A percentile compares a stretch with the other conserved stretches of the same genome.
Conservation (phyloP, 2,113 vertebrate species). For the Hemichromis elongatus region DNA sequence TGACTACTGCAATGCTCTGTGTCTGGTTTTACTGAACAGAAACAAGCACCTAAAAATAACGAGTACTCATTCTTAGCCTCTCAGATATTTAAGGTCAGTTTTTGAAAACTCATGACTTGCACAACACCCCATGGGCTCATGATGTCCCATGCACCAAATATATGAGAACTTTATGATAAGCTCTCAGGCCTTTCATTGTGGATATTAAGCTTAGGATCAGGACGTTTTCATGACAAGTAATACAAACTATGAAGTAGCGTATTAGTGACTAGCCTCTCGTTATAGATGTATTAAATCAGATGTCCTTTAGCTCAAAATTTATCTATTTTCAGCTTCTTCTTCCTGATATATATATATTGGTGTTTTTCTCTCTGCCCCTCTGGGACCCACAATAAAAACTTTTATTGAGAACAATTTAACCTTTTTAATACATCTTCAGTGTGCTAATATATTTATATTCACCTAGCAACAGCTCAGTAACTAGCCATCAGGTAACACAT, state of each 20-base stretch:
- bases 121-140: background rate
- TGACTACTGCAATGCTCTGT: background rate
- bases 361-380: background rate
- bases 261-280: background rate
- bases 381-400: background rate
- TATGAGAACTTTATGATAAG: background rate
- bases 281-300: background rate
- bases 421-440: no score
- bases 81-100: background rate
- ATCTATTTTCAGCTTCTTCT: background rate
- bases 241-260: background rate
- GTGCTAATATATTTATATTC: background rate
- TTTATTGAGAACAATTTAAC: background rate
- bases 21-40: background rate
- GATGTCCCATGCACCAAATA: background rate
- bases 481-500: background rate
- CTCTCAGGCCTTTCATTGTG: background rate
- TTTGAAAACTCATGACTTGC: background rate
- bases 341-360: background rate
- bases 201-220: background rate
- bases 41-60: background rate
- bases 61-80: background rate
- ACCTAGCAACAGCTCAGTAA: background rate
- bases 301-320: background rate
- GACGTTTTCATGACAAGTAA: background rate